phyloP scores from a whole-genome alignment of 2,888 invertebrate genomes.

The Pardosa pseudoannulata region DNA sequence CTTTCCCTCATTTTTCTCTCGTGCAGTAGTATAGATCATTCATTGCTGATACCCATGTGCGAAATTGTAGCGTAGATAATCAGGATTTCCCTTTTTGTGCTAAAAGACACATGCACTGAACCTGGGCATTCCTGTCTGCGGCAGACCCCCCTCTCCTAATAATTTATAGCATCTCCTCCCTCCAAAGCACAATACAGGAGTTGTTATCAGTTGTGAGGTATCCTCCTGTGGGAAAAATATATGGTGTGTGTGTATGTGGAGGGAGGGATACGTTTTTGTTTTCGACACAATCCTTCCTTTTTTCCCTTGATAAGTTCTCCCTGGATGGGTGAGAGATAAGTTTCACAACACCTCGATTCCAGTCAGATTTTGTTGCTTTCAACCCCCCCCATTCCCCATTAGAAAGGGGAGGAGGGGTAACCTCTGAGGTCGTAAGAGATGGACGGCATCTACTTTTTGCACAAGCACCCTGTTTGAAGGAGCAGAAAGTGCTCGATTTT shows the following conservation, averaged over 20 bases:
- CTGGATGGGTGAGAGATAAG: conserved; percentile 34
- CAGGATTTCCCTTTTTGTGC: neutral
- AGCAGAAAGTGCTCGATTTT: neutral
- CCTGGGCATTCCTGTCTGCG: conserved; percentile 37
- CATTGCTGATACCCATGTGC: neutral
- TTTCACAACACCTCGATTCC: conserved; percentile 61
- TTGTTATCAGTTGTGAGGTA: conserved; percentile 50
- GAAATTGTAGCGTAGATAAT: conserved; percentile 30
- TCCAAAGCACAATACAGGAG: conserved; percentile 57
- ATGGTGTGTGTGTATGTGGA: too few species aligned
- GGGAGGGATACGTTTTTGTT: conserved; percentile 29
- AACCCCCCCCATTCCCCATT: neutral
- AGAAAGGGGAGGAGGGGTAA: neutral
- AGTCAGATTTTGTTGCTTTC: conserved; percentile 20
- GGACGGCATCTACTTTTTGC: neutral
- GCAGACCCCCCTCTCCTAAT: conserved; percentile 35
- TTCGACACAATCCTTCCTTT: conserved; percentile 11
- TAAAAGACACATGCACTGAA: neutral
- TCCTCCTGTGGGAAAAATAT: conserved; percentile 51
- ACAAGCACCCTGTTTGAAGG: neutral
- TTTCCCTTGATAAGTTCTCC: conserved; percentile 29
- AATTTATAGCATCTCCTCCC: conserved; percentile 52
- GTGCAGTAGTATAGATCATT: too few species aligned
- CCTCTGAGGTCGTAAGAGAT: neutral
- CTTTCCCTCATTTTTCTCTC: too few species aligned